Base-by-base conservation (phyloP, 1,140 invertebrate genomes). In the Marisa cornuarietis region DNA sequence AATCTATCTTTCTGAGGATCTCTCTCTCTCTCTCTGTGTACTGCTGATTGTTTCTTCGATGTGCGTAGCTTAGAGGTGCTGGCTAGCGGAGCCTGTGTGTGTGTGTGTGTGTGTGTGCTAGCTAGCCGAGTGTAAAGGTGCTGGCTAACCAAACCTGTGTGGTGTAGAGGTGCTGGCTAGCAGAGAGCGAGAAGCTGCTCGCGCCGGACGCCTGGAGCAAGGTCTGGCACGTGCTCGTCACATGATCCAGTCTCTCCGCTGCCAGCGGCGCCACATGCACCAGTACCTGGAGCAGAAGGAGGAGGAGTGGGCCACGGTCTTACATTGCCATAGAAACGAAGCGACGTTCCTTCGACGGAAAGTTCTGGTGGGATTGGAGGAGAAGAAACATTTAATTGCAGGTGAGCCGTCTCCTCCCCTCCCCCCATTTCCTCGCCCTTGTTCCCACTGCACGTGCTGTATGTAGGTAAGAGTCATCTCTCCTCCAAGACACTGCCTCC, bases 321-420 rank as follows among this genome's bases (percentile, higher is more conserved):
- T 77, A 7, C 42, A 63, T 66, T 42, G 51, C 4, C 76, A 77
- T 65, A 77, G 63, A 65, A 77, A 77, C 76, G 76, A 77, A 65
- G 65, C 76, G 4, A 65, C 49, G 9, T 77, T 68, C 49, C 42
- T 77, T 5, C 18, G 76, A n/a, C 49, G 76, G 63, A 77, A 77
- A 26, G 63, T 77, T 63, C 63, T 77, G n/a, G 49, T 18, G n/a
- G 62, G 42, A 18, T n/a, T 77, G 76, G 76, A 77, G 49, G 76
- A 77, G 76, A 77, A 77, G 76, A 77, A 54, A 24, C 7, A 31
- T 8, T 2, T 42, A 6, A 51, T 77, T 49, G 51, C 76, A 51
- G 76, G 76, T 68, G 26, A 31, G 24, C 24, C 18, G 16, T 58
- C 54, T 24, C 14, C 31, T 54, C 16, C 24, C 22, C 49, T 10